Conservation (phyloP, 35 echinoderm and acorn worm species). For the Diadema setosum region DNA sequence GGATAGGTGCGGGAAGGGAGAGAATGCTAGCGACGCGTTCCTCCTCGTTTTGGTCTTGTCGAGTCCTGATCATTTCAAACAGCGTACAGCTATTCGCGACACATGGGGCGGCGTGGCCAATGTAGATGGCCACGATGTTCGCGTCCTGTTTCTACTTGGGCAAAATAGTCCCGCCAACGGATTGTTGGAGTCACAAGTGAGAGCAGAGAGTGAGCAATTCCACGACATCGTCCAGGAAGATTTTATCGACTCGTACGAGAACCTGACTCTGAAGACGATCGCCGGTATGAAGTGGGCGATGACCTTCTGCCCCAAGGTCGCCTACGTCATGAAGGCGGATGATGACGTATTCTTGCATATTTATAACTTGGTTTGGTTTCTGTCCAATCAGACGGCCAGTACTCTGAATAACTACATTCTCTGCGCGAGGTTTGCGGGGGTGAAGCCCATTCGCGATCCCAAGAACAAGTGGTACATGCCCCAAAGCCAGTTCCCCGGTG, state of each 20-base stretch:
- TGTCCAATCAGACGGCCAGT: background rate
- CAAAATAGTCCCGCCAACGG: background rate
- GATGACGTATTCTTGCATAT: slow-evolving; percentile 62
- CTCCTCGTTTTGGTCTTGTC: background rate
- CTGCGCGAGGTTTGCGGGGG: background rate
- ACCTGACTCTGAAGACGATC: slow-evolving; percentile 72
- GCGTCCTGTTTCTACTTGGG: background rate
- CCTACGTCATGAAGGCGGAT: slow-evolving; percentile 72
- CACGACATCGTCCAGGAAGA: slow-evolving; percentile 67
- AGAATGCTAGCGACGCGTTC: too few relatives aligned
- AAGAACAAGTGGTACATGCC: slow-evolving; percentile 55
- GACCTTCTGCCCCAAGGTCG: slow-evolving; percentile 21
- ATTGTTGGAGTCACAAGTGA: background rate
- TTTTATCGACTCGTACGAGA: slow-evolving; percentile 64
- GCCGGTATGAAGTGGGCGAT: slow-evolving; percentile 72
- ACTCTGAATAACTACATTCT: background rate
- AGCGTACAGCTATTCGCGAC: background rate
- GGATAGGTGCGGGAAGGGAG: too few relatives aligned
- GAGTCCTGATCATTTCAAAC: background rate
- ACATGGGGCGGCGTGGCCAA: background rate
- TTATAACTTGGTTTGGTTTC: background rate
- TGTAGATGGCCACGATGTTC: background rate
- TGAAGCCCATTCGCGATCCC: background rate
- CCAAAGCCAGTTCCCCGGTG: slow-evolving; percentile 22
- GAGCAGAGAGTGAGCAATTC: background rate